Base-by-base conservation (phyloP, 2,113 vertebrate genomes). In the Coregonus clupeaformis region DNA sequence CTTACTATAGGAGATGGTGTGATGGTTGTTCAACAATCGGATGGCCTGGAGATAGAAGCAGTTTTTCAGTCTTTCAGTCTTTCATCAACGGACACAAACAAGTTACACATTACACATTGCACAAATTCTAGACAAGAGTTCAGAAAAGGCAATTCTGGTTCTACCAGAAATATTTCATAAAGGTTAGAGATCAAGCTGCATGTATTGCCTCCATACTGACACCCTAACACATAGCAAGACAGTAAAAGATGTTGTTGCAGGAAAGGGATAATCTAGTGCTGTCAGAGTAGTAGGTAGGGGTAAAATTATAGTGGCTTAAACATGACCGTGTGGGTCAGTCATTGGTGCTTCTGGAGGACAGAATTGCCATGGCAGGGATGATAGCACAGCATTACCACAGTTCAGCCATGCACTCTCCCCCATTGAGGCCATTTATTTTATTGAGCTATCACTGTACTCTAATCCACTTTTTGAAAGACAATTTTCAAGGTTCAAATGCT, bases 241-340 rank as follows among this genome's bases (percentile, higher is more conserved):
- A 47, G 68, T 74, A 78, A 78, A 85, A 79, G 69, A 45, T 80
- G 83, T 78, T 77, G 76, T 82, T 82, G 75, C 62, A 71, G 69
- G 63, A 82, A 88, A 90, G 68, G 69, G 63, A 82, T 89, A 90
- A 89, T 88, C 82, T 86, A 85, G 86, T 87, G 69, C 77, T 80
- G 76, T 75, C 74, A 79, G 77, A 84, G 84, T 77, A 70, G 71
- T 74, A 65, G 25, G 27, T 65, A 69, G 80, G 77, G 78, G 76
- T 81, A 76, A 87, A 87, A 88, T 88, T 85, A 90, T 75, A 85
- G 85, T 78, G 85, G 79, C 78, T 83, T 84, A 87, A 82, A 89
- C 75, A 83, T 80, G 80, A 82, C 82, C 78, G 83, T 81, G 74
- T 73, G 75, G 77, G 82, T 90, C 83, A 89, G 80, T 86, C 77